phyloP scores from a whole-genome alignment of 2,888 invertebrate species.

The Balanococcus diminutus region DNA sequence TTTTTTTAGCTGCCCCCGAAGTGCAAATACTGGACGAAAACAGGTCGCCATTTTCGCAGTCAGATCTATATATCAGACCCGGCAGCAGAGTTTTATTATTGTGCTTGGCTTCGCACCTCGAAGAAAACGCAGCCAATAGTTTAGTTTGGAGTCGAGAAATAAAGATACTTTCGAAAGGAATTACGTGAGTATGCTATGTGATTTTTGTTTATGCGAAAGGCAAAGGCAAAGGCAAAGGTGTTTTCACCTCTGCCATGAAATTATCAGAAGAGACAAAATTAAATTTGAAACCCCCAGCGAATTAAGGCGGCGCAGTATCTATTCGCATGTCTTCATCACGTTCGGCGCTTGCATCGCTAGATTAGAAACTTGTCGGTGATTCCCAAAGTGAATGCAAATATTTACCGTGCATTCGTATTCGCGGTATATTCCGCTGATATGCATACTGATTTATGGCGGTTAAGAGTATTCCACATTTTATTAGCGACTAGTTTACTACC shows the following conservation, averaged over 20 bases:
- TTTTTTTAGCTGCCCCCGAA: slow-evolving; percentile 65
- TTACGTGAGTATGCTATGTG: slow-evolving; percentile 63
- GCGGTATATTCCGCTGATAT: slow-evolving; percentile 1
- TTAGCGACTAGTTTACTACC: not conserved
- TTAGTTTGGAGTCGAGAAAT: slow-evolving; percentile 67
- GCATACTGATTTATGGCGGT: slow-evolving; percentile 27
- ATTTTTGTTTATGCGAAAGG: slow-evolving; percentile 26
- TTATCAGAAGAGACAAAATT: slow-evolving; percentile 45
- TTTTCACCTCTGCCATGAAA: slow-evolving; percentile 31
- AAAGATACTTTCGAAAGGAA: slow-evolving; percentile 65
- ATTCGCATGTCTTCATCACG: slow-evolving; percentile 44
- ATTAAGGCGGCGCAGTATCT: not conserved
- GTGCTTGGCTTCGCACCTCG: slow-evolving; percentile 64
- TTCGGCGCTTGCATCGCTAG: slow-evolving; percentile 5
- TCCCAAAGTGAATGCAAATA: slow-evolving; percentile 52
- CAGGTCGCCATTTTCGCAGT: slow-evolving; percentile 65
- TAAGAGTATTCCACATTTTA: not conserved
- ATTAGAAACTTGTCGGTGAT: slow-evolving; percentile 27
- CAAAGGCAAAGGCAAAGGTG: no score
- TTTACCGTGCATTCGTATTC: slow-evolving; percentile 45
- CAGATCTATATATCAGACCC: slow-evolving; percentile 67
- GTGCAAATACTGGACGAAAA: slow-evolving; percentile 68
- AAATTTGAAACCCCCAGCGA: slow-evolving; percentile 28
- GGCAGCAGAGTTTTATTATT: slow-evolving; percentile 66
- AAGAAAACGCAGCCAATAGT: slow-evolving; percentile 62